Conservation (phyloP, 2,888 invertebrate species). For the Apotomis turbidana region DNA sequence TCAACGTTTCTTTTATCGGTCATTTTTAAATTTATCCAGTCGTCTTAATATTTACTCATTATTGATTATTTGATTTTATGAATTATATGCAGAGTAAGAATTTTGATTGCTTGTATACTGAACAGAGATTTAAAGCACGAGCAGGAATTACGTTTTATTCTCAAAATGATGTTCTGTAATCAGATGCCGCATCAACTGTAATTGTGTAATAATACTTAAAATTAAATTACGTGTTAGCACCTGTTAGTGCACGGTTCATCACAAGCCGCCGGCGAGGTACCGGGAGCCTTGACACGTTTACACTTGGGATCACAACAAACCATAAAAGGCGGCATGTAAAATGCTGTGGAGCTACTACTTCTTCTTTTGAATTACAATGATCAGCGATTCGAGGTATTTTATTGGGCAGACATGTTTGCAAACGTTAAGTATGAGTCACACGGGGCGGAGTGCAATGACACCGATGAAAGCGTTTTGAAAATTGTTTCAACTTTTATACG, state of each 20-base stretch:
- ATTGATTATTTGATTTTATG: no score
- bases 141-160: not conserved
- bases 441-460: not conserved
- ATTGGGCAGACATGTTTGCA: constrained; percentile 16
- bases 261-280: constrained; percentile 35
- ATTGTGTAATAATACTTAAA: constrained; percentile 51
- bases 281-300: constrained; percentile 61
- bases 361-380: no score
- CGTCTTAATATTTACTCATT: no score
- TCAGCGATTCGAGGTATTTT: no score
- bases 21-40: no score
- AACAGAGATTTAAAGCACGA: no score
- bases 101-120: no score
- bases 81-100: no score
- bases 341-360: no score
- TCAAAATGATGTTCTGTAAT: constrained; percentile 45
- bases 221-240: constrained; percentile 52
- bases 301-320: constrained; percentile 43
- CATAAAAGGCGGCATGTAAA: constrained; percentile 13
- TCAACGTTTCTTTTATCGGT: no score
- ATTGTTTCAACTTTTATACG: no score
- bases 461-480: no score
- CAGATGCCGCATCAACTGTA: constrained; percentile 33
- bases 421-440: constrained; percentile 9
- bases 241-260: constrained; percentile 52